These are phyloP conservation scores for Psittacula derbiana DNA, from an alignment of 2,797 vertebrate genomes.

Conservation along the genomic window DNA sequence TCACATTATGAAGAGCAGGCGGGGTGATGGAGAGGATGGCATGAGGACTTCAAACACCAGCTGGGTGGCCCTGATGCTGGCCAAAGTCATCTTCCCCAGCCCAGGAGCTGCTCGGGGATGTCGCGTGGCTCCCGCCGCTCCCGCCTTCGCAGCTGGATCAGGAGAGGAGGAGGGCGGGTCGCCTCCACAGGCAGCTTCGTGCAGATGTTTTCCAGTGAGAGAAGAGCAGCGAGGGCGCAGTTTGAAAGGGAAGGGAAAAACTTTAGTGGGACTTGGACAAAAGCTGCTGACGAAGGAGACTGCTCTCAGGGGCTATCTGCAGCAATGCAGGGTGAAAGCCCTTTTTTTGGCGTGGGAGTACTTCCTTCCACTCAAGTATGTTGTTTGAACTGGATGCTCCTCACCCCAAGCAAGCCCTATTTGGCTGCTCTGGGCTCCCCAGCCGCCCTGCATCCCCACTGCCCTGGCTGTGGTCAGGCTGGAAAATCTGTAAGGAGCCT, in stretches of 20 bases:
- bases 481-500: not conserved
- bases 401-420: not conserved
- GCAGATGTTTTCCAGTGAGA: conserved; percentile 22
- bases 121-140: not conserved
- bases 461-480: not conserved
- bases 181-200: not conserved
- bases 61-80: conserved; percentile 17
- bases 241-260: not conserved
- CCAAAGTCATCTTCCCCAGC: not conserved
- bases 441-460: accelerated
- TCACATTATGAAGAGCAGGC: not conserved
- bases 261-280: not conserved
- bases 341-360: not conserved
- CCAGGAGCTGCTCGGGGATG: not conserved
- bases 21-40: not conserved
- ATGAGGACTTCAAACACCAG: conserved; percentile 36
- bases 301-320: not conserved
- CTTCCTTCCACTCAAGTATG: not conserved
- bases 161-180: not conserved
- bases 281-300: not conserved
- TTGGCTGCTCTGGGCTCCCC: not conserved
- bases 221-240: not conserved
- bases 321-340: not conserved
- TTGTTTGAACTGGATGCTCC: not conserved
- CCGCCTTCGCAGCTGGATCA: not conserved